A percentile compares a stretch with the other conserved stretches of the same genome.
Evolutionary conservation across 2,888 invertebrate species (phyloP).

Genomic region (Lasioglossum leucozonium): DNA sequence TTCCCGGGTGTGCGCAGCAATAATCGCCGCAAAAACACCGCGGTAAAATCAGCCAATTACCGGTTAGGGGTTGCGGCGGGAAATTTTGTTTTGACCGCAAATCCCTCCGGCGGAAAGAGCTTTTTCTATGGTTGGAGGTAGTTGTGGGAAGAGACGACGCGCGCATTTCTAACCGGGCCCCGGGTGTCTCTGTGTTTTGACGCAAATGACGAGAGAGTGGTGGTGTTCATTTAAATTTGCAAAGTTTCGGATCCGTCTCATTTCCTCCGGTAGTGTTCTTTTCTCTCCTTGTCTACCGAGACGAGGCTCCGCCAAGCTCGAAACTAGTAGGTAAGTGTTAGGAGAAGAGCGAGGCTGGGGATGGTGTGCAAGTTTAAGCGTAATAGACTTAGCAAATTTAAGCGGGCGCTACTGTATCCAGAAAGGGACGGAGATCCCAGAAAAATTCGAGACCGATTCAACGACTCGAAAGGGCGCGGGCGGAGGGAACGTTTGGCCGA

Average conservation of each 20-base stretch:
- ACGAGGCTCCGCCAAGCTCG: not conserved
- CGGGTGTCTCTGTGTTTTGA: slow-evolving; percentile 34
- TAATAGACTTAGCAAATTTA: not conserved
- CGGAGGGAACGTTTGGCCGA: slow-evolving; percentile 28
- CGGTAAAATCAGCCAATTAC: slow-evolving; percentile 46
- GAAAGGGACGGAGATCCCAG: not conserved
- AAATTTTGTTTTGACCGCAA: slow-evolving; percentile 34
- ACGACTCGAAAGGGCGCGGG: slow-evolving; percentile 12
- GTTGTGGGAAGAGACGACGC: not conserved
- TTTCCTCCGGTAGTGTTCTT: not conserved
- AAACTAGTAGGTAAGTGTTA: not conserved
- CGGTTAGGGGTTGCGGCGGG: not conserved
- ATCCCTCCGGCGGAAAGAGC: not conserved
- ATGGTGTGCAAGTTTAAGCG: not conserved
- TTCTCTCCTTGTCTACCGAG: not conserved
- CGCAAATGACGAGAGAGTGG: slow-evolving; percentile 36
- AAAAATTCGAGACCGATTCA: slow-evolving; percentile 44
- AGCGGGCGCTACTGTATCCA: not conserved
- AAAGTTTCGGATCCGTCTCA: not conserved
- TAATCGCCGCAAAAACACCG: slow-evolving; percentile 26
- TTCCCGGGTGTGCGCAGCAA: not conserved
- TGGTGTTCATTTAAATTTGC: not conserved
- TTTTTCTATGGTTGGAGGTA: not conserved
- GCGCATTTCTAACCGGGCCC: slow-evolving; percentile 23
- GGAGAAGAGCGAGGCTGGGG: not conserved